A percentile compares a stretch with the other conserved stretches of the same genome.
phyloP scores from a whole-genome alignment of 1,140 invertebrate genomes.

The Anoplophora glabripennis region DNA sequence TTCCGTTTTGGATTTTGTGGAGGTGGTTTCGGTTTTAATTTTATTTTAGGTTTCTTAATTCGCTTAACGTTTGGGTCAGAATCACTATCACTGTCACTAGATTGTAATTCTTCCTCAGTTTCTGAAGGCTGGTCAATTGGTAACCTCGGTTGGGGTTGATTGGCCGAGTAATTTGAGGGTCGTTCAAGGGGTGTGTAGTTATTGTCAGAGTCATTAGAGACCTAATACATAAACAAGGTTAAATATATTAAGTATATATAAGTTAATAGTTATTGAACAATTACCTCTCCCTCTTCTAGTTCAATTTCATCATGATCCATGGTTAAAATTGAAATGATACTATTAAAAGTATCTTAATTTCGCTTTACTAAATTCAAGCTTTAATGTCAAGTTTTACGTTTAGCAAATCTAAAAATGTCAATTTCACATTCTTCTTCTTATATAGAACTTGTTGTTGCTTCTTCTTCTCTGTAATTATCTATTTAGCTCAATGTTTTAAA shows the following conservation, averaged over 20 bases:
- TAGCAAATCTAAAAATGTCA: too few species aligned
- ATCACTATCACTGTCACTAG: constrained; percentile 52
- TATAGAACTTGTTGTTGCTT: too few species aligned
- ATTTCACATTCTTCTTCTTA: too few species aligned
- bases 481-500: too few species aligned
- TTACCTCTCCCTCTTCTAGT: constrained; percentile 50
- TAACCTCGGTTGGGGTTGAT: constrained; percentile 43
- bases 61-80: constrained; percentile 46
- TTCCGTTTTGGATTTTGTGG: constrained; percentile 41
- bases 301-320: constrained; percentile 27
- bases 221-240: constrained; percentile 20
- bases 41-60: constrained; percentile 44
- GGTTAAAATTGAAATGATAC: neutral
- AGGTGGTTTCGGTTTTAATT: constrained; percentile 47
- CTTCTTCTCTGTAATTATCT: too few species aligned
- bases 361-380: too few species aligned
- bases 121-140: constrained; percentile 32
- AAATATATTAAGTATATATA: constrained; percentile 4
- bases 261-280: neutral
- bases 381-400: too few species aligned
- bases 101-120: constrained; percentile 50
- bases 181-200: constrained; percentile 52
- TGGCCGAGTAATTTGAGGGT: constrained; percentile 41
- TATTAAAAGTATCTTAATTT: neutral
- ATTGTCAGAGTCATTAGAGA: constrained; percentile 40